Base-by-base conservation (phyloP, 1,140 invertebrate species). In the Copidosoma floridanum region DNA sequence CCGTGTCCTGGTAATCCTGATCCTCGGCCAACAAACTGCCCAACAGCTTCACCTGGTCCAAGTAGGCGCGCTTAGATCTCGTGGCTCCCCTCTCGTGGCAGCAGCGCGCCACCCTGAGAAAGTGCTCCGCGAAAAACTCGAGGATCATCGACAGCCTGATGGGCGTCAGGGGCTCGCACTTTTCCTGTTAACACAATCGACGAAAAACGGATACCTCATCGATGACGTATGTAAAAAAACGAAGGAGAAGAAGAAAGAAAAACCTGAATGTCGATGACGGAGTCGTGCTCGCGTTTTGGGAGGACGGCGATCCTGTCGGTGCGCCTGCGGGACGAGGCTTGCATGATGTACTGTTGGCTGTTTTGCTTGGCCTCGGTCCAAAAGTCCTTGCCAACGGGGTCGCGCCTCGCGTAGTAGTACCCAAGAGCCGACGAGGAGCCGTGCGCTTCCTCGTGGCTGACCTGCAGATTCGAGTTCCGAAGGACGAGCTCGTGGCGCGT, bases 81-180 rank as follows among this genome's bases (percentile, higher is more conserved):
- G 79, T 73, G 1, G 85, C 81, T 16, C 83, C 79, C 54, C 86
- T 84, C 48, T 82, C 82, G 53, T 85, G 81, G 65, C 85, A 85
- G 23, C 77, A 79, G 46, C 84, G 77, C 1, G 85, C 86, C 78
- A 89, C 88, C 51, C 85, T 77, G 16, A 89, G 81, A 59, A 89
- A 90, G 63, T 88, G 86, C 16, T 82, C 71, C 32, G 88, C 85
- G 61, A 93, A 89, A 52, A 89, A 85, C 60, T 86, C 82, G 0
- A 92, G 71, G 1, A 89, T 76, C 52, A 82, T 68, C 7, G 80
- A 79, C 12, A 85, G 72, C 55, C 84, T 79, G 23, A 50, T 57
- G 1, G 57, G 55, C 0, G 72, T 68, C 43, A 80, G 46, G 38
- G 72, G 65, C 0, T 66, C 73, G 40, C 75, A 79, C 6, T 70